Conservation (phyloP, 2,113 vertebrate genomes). For the Phodopus roborovskii region DNA sequence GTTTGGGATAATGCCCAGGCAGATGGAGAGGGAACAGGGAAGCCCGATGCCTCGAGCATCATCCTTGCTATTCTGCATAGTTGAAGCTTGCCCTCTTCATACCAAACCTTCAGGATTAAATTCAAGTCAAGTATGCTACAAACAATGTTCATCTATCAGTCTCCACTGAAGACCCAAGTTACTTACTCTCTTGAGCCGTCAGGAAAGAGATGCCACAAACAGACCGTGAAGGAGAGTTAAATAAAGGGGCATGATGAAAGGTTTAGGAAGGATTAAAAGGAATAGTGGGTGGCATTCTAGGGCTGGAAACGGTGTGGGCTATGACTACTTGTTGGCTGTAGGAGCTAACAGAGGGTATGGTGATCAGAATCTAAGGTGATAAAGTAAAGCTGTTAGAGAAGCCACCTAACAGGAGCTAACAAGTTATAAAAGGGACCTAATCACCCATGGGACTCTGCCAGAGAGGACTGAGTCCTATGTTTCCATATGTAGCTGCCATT, state of each 20-base stretch:
- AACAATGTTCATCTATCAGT: neutral
- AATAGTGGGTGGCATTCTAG: neutral
- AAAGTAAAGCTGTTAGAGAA: neutral
- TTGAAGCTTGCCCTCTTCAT: neutral
- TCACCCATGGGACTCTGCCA: accelerated
- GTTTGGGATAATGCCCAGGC: neutral
- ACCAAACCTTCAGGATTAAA: neutral
- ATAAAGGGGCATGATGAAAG: neutral
- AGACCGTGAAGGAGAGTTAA: neutral
- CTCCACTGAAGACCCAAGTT: neutral
- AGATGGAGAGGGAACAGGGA: neutral
- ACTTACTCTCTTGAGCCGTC: neutral
- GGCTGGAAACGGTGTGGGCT: neutral
- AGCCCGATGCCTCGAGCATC: neutral
- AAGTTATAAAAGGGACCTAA: neutral
- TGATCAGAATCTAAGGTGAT: neutral
- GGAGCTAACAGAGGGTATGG: neutral
- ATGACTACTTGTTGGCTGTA: neutral
- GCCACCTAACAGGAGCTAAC: neutral
- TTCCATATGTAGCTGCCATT: neutral
- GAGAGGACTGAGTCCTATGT: neutral
- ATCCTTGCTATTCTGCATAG: neutral
- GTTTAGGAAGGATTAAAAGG: neutral
- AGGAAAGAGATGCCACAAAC: neutral
- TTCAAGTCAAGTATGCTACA: neutral